Conservation (phyloP, 2,797 vertebrate species). For the Xenopus petersii region DNA sequence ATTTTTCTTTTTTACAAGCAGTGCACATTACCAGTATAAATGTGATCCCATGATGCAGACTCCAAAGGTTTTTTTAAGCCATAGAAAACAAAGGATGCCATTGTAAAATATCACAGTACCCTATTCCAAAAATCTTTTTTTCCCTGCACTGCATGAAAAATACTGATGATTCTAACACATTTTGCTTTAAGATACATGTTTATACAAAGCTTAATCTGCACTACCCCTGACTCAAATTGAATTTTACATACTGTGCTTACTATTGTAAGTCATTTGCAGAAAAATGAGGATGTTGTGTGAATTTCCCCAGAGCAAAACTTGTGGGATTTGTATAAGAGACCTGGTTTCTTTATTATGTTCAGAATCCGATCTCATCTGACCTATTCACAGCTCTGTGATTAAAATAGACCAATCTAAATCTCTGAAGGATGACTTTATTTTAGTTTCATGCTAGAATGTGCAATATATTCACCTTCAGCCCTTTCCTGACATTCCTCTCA, state of each 20-base stretch:
- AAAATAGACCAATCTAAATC: slow-evolving; percentile 34
- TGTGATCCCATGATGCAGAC: too few relatives aligned
- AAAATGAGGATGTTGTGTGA: slow-evolving; percentile 22
- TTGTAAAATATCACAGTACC: neutral
- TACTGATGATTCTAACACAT: neutral
- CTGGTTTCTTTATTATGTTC: slow-evolving; percentile 28
- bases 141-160: neutral
- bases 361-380: slow-evolving; percentile 31
- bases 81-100: neutral
- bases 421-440: slow-evolving; percentile 31
- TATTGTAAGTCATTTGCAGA: slow-evolving; percentile 33
- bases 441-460: slow-evolving; percentile 29
- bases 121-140: neutral
- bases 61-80: too few relatives aligned
- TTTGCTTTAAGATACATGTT: neutral
- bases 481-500: slow-evolving; percentile 3
- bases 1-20: too few relatives aligned
- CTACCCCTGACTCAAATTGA: neutral
- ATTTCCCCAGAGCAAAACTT: slow-evolving; percentile 30
- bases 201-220: neutral
- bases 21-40: too few relatives aligned
- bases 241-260: slow-evolving; percentile 4
- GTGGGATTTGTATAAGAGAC: slow-evolving; percentile 43
- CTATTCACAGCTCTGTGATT: slow-evolving; percentile 39
- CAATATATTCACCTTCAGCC: slow-evolving; percentile 11